Evolutionary conservation across 2,113 vertebrate species (phyloP).

Genomic region (Hiodon tergisus): DNA sequence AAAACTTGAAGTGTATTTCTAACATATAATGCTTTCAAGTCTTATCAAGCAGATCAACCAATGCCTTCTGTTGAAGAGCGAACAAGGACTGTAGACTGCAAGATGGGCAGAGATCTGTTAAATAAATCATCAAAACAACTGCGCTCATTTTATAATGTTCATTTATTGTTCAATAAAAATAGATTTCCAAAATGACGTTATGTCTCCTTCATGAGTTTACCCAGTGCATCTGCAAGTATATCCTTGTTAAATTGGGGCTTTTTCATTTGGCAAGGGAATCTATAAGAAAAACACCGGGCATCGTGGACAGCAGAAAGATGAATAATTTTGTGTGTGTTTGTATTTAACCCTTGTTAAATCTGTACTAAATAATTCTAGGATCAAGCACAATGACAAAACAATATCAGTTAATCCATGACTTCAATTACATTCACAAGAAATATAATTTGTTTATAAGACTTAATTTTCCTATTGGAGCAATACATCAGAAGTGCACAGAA

Average conservation of each 20-base stretch:
- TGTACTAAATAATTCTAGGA: too few species aligned
- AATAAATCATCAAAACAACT: conserved; percentile 46
- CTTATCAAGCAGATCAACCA: too few species aligned
- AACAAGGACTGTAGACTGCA: conserved; percentile 32
- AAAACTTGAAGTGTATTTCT: too few species aligned
- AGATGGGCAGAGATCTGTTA: conserved; percentile 29
- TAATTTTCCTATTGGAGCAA: conserved; percentile 54
- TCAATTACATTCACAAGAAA: conserved; percentile 31
- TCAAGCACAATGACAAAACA: conserved; percentile 22
- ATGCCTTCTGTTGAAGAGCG: neutral
- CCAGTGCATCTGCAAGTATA: conserved; percentile 44
- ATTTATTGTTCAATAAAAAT: conserved; percentile 73
- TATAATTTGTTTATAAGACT: conserved; percentile 50
- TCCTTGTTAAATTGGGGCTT: conserved; percentile 48
- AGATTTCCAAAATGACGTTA: conserved; percentile 67
- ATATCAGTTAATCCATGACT: conserved; percentile 39
- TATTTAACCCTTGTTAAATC: conserved; percentile 30
- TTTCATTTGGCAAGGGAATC: neutral
- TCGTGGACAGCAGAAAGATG: too few species aligned
- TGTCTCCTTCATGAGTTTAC: conserved; percentile 63
- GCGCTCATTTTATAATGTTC: conserved; percentile 58
- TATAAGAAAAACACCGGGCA: too few species aligned
- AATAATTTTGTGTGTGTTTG: conserved; percentile 27
- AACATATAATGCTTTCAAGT: too few species aligned
- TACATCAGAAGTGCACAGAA: conserved; percentile 52